Evolutionary conservation across 2,113 vertebrate species (phyloP), one percentile per base, ranked within the genome.

Genomic region (Symphodus melops): DNA sequence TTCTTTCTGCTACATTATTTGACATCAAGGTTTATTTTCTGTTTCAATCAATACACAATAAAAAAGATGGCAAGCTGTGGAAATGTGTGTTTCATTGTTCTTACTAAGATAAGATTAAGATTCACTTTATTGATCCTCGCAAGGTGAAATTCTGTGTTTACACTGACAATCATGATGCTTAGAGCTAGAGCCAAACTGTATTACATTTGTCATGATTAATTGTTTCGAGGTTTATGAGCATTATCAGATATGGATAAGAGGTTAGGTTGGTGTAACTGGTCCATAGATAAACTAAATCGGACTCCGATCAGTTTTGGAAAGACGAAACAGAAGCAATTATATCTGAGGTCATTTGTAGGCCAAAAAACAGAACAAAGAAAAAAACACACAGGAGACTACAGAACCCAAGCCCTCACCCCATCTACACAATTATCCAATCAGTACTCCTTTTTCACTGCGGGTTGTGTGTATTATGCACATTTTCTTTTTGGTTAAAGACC

Each of bases 401-500:
- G 19, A 48, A 17, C 46, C 12, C 12, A 41, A 41, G 39, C 39
- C 2, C 2, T 41, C 39, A 41, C 28, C 28, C 28, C 28, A 11
- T 41, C 11, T 41, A 41, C 11, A 3, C 39, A 41, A 17, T 17
- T 48, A 33, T 48, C 36, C 1, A 17, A n/a, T 19, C 17, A 37
- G 2, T 8, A n/a, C 6, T 39, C 46, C 36, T 0, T 75, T 71
- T 20, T 33, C 53, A 66, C 28, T 65, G 17, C 19, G 4, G 41
- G 3, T 11, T 10, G 9, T 14, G 7, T 48, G 16, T 9, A 36
- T 61, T 49, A 41, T 1, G 9, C 57, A 14, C 64, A 8, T 19
- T 41, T 63, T 59, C 28, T 13, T 75, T 81, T 59, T 81, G 51
- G 37, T 16, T 46, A 37, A 75, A 44, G 19, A 77, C 41, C 54